Percentiles rank a stretch among this genome's conserved stretches.
These are phyloP conservation scores for Pristionchus maxplancki DNA, from an alignment of 2,888 invertebrate species.

Conservation along the genomic window DNA sequence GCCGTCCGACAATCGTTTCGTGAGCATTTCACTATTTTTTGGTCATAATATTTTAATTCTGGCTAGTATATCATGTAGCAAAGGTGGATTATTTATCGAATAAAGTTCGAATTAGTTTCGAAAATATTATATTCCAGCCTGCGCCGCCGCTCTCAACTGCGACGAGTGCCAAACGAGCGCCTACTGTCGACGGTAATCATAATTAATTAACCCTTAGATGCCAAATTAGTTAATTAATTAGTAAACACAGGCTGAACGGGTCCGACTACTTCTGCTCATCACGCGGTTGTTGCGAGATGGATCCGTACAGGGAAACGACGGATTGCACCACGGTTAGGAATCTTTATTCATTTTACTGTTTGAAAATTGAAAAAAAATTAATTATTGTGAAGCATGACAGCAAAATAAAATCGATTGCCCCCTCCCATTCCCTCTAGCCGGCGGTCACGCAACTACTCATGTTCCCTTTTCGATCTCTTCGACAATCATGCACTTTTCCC, in stretches of 20 bases:
- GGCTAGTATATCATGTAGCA: too few relatives aligned
- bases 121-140: not conserved
- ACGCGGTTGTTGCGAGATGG: conserved; percentile 46
- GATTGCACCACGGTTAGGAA: conserved; percentile 27
- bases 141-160: conserved; percentile 42
- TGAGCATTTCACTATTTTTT: not conserved
- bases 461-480: conserved; percentile 19
- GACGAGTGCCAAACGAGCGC: conserved; percentile 48
- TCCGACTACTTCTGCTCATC: conserved; percentile 47
- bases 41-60: too few relatives aligned
- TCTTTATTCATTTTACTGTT: not conserved
- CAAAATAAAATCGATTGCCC: too few relatives aligned
- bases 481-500: not conserved
- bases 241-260: conserved; percentile 28
- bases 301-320: conserved; percentile 49
- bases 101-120: not conserved
- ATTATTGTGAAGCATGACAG: too few relatives aligned
- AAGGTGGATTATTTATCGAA: too few relatives aligned
- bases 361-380: too few relatives aligned
- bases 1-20: conserved; percentile 49
- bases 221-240: too few relatives aligned
- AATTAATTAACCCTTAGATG: not conserved
- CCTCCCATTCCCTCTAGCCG: too few relatives aligned
- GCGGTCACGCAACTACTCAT: not conserved
- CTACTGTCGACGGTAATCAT: conserved; percentile 33